Conservation (phyloP, 2,113 vertebrate genomes). For the Aegotheles bennettii region DNA sequence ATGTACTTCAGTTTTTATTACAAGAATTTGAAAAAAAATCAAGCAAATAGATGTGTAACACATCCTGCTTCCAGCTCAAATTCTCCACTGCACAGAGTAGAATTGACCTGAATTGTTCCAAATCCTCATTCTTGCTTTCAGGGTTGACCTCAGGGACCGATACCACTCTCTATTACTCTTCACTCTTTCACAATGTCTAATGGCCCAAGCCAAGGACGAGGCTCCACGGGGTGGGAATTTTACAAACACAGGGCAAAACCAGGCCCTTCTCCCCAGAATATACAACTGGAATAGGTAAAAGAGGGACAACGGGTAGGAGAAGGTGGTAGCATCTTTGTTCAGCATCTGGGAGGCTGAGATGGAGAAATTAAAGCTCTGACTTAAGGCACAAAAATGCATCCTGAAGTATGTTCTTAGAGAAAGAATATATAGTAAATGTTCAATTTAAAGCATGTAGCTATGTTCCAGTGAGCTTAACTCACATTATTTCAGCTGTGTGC, state of each 20-base stretch:
- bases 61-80: background rate
- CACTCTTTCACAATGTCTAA: background rate
- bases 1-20: background rate
- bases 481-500: background rate
- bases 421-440: background rate
- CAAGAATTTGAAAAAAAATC: background rate
- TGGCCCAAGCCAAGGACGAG: background rate
- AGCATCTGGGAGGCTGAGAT: background rate
- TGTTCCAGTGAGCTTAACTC: background rate
- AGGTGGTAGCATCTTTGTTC: background rate
- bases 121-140: background rate
- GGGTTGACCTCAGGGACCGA: background rate
- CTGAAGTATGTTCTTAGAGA: background rate
- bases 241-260: background rate
- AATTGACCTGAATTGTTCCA: background rate
- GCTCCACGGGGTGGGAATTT: background rate
- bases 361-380: background rate
- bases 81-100: background rate
- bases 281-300: background rate
- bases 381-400: background rate
- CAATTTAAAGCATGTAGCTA: background rate
- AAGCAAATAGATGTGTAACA: background rate
- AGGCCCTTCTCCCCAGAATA: background rate
- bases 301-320: background rate
- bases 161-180: background rate